Evolutionary conservation across 1,140 invertebrate species (phyloP).

Genomic region (Penaeus vannamei): DNA sequence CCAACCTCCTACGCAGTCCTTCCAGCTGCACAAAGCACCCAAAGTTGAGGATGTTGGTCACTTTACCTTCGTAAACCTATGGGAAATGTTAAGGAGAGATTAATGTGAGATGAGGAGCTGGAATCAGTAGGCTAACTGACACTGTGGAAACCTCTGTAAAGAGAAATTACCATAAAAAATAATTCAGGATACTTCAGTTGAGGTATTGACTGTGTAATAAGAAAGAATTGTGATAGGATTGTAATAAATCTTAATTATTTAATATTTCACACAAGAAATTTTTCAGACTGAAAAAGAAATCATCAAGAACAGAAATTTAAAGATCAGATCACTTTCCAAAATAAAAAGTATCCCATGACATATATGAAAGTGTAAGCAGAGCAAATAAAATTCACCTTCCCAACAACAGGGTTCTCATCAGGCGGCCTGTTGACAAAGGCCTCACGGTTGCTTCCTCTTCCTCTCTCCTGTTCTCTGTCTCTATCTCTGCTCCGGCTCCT

Average conservation of each 20-base stretch:
- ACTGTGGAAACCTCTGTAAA: background rate
- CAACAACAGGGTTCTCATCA: constrained; percentile 74
- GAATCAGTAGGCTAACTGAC: constrained; percentile 71
- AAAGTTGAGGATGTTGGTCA: constrained; percentile 96
- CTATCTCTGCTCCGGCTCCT: constrained; percentile 64
- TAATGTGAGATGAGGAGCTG: constrained; percentile 70
- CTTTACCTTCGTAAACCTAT: constrained; percentile 93
- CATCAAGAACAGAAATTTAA: too few relatives aligned
- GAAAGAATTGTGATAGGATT: too few relatives aligned
- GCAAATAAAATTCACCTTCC: constrained; percentile 71
- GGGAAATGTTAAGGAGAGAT: too few relatives aligned
- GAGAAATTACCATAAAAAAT: too few relatives aligned
- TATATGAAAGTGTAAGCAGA: background rate
- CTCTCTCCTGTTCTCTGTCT: constrained; percentile 66
- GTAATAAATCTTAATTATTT: too few relatives aligned
- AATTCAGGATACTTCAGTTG: too few relatives aligned
- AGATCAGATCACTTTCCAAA: too few relatives aligned
- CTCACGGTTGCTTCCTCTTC: constrained; percentile 68
- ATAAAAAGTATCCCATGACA: too few relatives aligned
- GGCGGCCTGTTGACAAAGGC: constrained; percentile 73
- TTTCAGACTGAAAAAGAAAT: too few relatives aligned
- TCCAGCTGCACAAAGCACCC: constrained; percentile 98
- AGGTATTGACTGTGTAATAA: too few relatives aligned
- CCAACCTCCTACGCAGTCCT: constrained; percentile 86
- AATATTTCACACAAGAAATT: too few relatives aligned